Conservation (phyloP, 2,888 invertebrate genomes). For the Thelaira solivaga region DNA sequence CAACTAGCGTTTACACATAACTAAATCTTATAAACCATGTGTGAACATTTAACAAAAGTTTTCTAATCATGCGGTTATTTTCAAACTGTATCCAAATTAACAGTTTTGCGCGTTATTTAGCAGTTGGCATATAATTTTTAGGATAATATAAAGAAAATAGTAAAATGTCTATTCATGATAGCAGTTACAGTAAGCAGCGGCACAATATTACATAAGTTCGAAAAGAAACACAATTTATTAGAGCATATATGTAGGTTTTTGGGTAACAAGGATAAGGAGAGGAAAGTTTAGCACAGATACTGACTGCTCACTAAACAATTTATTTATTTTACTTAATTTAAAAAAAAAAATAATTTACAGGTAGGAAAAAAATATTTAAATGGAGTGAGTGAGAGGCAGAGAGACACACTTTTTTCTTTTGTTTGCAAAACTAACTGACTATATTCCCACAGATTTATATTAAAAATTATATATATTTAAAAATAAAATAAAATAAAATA, state of each 20-base stretch:
- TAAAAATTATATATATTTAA: too few relatives aligned
- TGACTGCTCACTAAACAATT: too few relatives aligned
- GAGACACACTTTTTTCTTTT: too few relatives aligned
- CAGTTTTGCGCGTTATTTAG: constrained; percentile 48
- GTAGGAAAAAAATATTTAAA: too few relatives aligned
- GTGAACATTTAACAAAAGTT: constrained; percentile 27
- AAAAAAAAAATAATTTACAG: too few relatives aligned
- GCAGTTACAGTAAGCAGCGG: constrained; percentile 51
- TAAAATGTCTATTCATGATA: constrained; percentile 60
- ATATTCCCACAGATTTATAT: too few relatives aligned
- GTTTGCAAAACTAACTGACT: too few relatives aligned
- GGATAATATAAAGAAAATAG: constrained; percentile 19
- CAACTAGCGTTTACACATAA: background rate
- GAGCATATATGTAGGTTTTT: constrained; percentile 30
- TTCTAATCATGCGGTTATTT: constrained; percentile 47
- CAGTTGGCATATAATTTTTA: constrained; percentile 37
- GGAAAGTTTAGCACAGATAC: background rate
- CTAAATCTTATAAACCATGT: background rate
- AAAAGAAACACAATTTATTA: constrained; percentile 22
- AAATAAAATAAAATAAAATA: too few relatives aligned
- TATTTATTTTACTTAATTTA: too few relatives aligned
- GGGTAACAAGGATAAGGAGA: constrained; percentile 39
- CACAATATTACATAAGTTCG: constrained; percentile 51
- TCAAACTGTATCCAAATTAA: constrained; percentile 13
- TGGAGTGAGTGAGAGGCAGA: too few relatives aligned